Conservation (phyloP, 2,113 vertebrate species). For the Oceanodroma tethys region DNA sequence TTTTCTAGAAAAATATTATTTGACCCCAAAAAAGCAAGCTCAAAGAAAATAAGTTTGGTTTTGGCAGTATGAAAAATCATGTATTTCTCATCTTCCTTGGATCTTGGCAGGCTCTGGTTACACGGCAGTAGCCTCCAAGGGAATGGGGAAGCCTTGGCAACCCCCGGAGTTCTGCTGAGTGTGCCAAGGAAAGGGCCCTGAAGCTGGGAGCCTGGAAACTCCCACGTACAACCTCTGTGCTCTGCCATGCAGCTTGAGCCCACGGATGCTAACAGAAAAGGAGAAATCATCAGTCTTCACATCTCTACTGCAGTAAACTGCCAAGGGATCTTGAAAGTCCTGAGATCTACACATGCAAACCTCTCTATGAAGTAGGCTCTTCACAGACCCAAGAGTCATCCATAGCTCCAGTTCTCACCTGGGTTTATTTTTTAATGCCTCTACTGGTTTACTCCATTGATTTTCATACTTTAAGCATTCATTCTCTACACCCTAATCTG, state of each 20-base stretch:
- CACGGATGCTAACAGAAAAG: neutral
- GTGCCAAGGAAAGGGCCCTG: neutral
- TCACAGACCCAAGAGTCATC: neutral
- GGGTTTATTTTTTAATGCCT: neutral
- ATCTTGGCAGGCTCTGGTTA: neutral
- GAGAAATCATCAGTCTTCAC: neutral
- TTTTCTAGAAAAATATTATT: neutral
- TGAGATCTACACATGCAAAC: neutral
- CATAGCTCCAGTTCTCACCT: neutral
- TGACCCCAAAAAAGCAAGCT: neutral
- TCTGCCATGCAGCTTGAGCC: neutral
- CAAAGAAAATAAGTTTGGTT: neutral
- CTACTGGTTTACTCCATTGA: neutral
- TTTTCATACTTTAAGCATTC: neutral
- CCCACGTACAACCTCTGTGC: fast-evolving
- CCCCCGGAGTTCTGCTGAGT: neutral
- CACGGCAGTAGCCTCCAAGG: neutral
- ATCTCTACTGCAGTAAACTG: neutral
- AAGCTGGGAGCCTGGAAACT: neutral
- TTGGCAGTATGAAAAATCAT: neutral
- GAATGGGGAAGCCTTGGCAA: neutral
- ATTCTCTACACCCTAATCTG: neutral
- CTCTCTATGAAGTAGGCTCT: neutral
- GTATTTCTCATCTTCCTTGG: neutral
- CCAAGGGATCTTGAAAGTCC: neutral